Evolutionary conservation across 2,113 vertebrate species (phyloP).

Genomic region (Eretmochelys imbricata): DNA sequence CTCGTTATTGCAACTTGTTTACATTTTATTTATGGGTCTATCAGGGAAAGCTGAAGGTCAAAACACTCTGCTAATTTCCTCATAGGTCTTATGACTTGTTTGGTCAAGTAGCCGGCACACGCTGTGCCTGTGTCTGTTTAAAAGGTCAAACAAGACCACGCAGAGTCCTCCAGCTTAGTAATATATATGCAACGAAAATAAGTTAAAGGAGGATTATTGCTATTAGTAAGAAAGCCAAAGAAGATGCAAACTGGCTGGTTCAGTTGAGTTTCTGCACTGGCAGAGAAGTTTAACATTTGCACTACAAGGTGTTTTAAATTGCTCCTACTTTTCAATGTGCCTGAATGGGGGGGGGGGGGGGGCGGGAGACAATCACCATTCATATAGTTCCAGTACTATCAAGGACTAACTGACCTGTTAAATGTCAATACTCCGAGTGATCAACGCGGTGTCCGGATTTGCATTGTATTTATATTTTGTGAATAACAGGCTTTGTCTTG

Average conservation of each 20-base stretch:
- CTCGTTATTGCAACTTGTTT: neutral
- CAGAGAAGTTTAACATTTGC: conserved; percentile 29
- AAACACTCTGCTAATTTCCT: conserved; percentile 39
- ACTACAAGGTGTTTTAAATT: conserved; percentile 40
- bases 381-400: conserved; percentile 20
- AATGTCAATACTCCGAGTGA: neutral
- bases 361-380: conserved; percentile 52
- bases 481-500: neutral
- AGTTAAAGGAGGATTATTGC: neutral
- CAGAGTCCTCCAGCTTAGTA: neutral
- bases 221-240: conserved; percentile 39
- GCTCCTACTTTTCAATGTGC: conserved; percentile 63
- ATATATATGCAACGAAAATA: neutral
- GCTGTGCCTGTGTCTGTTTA: neutral
- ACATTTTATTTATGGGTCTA: conserved; percentile 37
- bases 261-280: conserved; percentile 39
- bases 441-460: neutral
- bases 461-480: neutral
- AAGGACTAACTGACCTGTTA: neutral
- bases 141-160: neutral
- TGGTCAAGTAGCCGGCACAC: neutral
- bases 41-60: conserved; percentile 44
- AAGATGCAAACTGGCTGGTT: conserved; percentile 11
- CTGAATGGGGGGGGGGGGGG: conserved; percentile 9
- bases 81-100: conserved; percentile 11